phyloP scores from a whole-genome alignment of 92 coral and sea anemone genomes.

The Zoanthus sansibaricus region DNA sequence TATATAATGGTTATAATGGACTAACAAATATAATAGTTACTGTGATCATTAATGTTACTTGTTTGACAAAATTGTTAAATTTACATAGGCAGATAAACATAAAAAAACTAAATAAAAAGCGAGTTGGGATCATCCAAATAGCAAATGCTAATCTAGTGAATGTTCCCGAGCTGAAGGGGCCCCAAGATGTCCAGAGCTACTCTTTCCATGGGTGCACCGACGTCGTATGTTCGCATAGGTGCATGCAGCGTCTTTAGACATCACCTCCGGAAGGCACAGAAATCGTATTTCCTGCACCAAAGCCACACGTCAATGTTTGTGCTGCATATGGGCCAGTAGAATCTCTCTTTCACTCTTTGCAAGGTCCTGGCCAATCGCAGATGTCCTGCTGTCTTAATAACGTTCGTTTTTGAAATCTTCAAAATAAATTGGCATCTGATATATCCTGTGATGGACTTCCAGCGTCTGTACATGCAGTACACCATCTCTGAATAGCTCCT shows the following conservation, averaged over 20 bases:
- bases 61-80: no score
- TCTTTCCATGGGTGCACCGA: conserved; percentile 1
- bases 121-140: no score
- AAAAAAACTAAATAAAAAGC: no score
- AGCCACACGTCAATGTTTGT: conserved; percentile 34
- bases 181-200: conserved; percentile 54
- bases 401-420: background rate
- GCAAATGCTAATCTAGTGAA: no score
- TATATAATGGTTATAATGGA: no score
- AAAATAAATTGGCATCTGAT: background rate
- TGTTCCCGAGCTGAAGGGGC: no score
- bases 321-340: conserved; percentile 24
- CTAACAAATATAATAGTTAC: no score
- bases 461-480: no score
- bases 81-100: no score
- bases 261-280: conserved; percentile 22
- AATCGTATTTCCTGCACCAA: conserved; percentile 7
- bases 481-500: no score
- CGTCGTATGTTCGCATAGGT: conserved; percentile 6
- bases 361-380: conserved; percentile 33
- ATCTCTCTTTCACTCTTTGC: conserved; percentile 17
- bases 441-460: no score
- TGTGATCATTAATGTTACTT: no score
- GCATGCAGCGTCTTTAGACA: conserved; percentile 34
- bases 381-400: conserved; percentile 28